These are phyloP conservation scores for Philotrypesis tridentata DNA, from an alignment of 1,140 invertebrate species.

Conservation along the genomic window DNA sequence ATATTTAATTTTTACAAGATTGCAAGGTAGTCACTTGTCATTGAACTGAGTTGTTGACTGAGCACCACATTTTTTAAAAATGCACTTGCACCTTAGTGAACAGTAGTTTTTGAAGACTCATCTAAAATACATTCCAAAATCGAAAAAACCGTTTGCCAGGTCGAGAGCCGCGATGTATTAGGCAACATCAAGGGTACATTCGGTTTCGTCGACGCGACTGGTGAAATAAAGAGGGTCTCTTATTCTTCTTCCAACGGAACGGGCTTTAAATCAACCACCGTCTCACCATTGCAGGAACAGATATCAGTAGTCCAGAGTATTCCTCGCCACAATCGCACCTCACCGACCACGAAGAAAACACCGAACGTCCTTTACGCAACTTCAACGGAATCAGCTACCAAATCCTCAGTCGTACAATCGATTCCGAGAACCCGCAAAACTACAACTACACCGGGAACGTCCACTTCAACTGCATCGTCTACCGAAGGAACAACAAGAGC, in stretches of 20 bases:
- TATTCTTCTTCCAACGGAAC: conserved; percentile 80
- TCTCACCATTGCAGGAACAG: conserved; percentile 72
- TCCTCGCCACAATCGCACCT: conserved; percentile 67
- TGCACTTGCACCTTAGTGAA: neutral
- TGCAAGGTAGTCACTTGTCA: neutral
- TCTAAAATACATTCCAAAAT: conserved; percentile 38
- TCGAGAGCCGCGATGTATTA: conserved; percentile 85
- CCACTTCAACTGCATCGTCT: conserved; percentile 59
- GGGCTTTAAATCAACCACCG: conserved; percentile 73
- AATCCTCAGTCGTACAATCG: conserved; percentile 76
- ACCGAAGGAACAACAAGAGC: conserved; percentile 60
- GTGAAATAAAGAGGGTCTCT: conserved; percentile 88
- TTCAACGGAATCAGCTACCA: conserved; percentile 72
- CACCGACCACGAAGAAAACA: conserved; percentile 62
- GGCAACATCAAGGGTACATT: conserved; percentile 91
- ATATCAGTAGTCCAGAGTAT: conserved; percentile 73
- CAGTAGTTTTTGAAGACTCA: neutral
- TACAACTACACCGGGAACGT: conserved; percentile 57
- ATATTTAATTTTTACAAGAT: neutral
- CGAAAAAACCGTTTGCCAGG: conserved; percentile 67
- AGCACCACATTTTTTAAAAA: neutral
- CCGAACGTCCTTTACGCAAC: conserved; percentile 67
- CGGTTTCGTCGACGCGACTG: conserved; percentile 87
- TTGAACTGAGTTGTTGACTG: neutral
- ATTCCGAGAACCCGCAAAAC: conserved; percentile 76